Conservation (phyloP, 30 jellyfish, hydroid and myxozoan genomes). For the Chrysaora quinquecirrha region DNA sequence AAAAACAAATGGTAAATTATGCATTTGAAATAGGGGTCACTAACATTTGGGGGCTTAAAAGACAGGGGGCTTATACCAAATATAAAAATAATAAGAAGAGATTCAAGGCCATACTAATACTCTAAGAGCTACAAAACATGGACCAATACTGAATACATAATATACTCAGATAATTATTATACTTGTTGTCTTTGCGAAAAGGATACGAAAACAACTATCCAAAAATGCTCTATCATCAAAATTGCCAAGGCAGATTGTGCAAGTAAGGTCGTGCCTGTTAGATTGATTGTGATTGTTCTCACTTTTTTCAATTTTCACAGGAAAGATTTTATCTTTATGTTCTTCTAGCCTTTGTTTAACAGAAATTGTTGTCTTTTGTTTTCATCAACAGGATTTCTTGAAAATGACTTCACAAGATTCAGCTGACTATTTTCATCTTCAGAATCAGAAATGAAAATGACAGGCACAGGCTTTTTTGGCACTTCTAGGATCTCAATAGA, state of each 20-base stretch:
- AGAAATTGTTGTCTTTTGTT: neutral
- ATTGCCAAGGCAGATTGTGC: conserved; percentile 89
- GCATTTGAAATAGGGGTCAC: no score
- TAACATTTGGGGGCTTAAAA: no score
- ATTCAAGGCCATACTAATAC: neutral
- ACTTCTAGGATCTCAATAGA: conserved; percentile 62
- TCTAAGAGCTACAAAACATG: no score
- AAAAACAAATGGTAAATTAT: no score
- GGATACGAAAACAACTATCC: conserved; percentile 95
- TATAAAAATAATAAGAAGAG: neutral
- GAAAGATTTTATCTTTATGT: conserved; percentile 29
- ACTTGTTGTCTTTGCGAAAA: conserved; percentile 14
- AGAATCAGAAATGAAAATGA: conserved; percentile 60
- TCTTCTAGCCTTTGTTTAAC: conserved; percentile 59
- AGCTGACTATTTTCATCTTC: conserved; percentile 31
- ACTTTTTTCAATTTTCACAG: conserved; percentile 44
- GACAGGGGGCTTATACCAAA: neutral
- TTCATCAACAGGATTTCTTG: no score
- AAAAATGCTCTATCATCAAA: conserved; percentile 88
- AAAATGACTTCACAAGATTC: no score
- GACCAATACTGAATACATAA: no score
- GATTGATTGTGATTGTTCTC: conserved; percentile 21
- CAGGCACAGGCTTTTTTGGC: conserved; percentile 55
- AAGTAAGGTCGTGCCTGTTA: conserved; percentile 72
- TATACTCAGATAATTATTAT: no score